These are phyloP conservation scores for Polypterus senegalus DNA, from an alignment of 2,113 vertebrate species.

Conservation along the genomic window DNA sequence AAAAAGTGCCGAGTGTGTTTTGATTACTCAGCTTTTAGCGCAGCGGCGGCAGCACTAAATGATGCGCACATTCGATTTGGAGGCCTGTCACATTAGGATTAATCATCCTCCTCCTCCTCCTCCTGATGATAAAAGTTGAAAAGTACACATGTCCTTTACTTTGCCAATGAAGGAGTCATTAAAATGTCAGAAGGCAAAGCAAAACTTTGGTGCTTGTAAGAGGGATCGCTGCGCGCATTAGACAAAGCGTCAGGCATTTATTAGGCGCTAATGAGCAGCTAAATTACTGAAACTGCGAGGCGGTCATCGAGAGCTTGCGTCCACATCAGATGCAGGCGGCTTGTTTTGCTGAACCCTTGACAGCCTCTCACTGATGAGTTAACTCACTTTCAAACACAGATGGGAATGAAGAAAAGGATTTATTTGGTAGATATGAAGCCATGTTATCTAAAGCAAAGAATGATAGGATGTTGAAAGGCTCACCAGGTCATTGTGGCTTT, in stretches of 20 bases:
- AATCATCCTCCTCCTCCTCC: not conserved
- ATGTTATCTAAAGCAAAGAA: no score
- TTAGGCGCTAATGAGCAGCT: not conserved
- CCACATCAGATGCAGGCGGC: no score
- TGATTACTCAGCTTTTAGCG: constrained; percentile 1
- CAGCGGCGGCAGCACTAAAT: not conserved
- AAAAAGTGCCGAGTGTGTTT: not conserved
- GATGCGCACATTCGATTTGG: not conserved
- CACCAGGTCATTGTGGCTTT: no score
- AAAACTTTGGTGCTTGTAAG: no score
- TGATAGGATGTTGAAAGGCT: no score
- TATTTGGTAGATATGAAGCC: no score
- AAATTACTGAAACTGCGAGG: not conserved
- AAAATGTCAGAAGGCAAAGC: not conserved
- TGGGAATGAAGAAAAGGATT: no score
- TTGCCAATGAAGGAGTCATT: not conserved
- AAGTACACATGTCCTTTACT: constrained; percentile 3
- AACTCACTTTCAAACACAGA: no score
- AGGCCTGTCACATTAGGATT: constrained; percentile 2
- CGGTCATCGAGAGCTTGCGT: not conserved
- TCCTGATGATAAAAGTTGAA: not conserved
- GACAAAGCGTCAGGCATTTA: not conserved
- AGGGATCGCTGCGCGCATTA: not conserved
- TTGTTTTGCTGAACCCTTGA: no score
- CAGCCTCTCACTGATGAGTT: no score